phyloP scores from a whole-genome alignment of 2,888 invertebrate species.

The Hydrotaea diabolus region DNA sequence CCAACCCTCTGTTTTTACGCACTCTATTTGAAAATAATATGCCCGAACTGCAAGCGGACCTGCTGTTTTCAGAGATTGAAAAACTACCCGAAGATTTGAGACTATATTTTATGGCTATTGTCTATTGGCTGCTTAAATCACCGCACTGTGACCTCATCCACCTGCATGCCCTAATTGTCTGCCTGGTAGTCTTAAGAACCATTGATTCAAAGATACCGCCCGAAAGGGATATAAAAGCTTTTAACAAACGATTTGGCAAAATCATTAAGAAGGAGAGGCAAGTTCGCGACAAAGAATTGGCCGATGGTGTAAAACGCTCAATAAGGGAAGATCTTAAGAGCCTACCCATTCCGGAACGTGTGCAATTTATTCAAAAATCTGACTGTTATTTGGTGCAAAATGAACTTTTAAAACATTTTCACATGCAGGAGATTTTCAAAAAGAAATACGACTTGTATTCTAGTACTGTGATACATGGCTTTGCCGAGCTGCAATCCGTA shows the following conservation, averaged over 20 bases:
- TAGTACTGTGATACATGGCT: constrained; percentile 76
- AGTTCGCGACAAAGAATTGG: constrained; percentile 72
- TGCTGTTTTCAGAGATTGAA: constrained; percentile 73
- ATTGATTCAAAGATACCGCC: constrained; percentile 78
- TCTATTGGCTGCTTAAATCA: constrained; percentile 78
- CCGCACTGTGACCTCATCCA: constrained; percentile 75
- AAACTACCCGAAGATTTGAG: constrained; percentile 74
- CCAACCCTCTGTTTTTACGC: constrained; percentile 73
- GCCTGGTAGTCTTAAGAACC: constrained; percentile 75
- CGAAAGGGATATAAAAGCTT: constrained; percentile 75
- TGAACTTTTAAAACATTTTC: constrained; percentile 77
- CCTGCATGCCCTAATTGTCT: constrained; percentile 76
- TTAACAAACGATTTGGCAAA: constrained; percentile 76
- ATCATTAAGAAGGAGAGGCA: constrained; percentile 74
- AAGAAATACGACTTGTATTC: constrained; percentile 78
- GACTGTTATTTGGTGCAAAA: constrained; percentile 78
- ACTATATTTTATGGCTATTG: constrained; percentile 77
- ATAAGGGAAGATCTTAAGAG: constrained; percentile 70
- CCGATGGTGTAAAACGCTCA: constrained; percentile 70
- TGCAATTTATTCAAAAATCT: constrained; percentile 74
- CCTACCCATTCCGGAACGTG: constrained; percentile 72
- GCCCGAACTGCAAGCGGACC: constrained; percentile 68
- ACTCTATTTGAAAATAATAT: constrained; percentile 70
- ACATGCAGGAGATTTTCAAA: constrained; percentile 78
- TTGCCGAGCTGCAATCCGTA: constrained; percentile 80